Percentiles rank a stretch among this genome's conserved stretches.
These are phyloP conservation scores for Blera fallax DNA, from an alignment of 2,888 invertebrate species.

Conservation along the genomic window DNA sequence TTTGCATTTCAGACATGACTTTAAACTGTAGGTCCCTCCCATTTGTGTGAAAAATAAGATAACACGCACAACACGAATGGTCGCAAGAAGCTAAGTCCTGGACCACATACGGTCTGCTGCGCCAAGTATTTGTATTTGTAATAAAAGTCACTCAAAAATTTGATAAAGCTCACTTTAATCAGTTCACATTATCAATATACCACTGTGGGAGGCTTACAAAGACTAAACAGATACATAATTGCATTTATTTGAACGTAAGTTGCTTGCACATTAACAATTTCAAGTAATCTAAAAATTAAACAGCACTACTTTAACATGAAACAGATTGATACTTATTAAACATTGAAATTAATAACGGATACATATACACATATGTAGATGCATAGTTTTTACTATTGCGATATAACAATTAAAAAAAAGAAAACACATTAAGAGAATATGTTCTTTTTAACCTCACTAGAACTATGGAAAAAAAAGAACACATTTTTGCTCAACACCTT, in stretches of 20 bases:
- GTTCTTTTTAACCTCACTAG: not conserved
- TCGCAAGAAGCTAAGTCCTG: no score
- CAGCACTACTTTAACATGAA: not conserved
- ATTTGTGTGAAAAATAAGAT: no score
- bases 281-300: not conserved
- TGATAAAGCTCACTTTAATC: no score
- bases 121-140: no score
- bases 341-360: not conserved
- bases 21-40: no score
- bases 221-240: not conserved
- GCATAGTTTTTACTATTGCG: no score
- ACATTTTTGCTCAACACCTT: not conserved
- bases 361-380: no score
- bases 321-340: not conserved
- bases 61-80: no score
- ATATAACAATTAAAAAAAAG: not conserved
- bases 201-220: not conserved
- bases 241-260: slow-evolving; percentile 6
- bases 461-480: slow-evolving; percentile 8
- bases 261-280: not conserved
- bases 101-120: no score
- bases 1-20: no score
- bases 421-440: not conserved
- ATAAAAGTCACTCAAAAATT: no score
- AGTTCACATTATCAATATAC: not conserved